phyloP scores from a whole-genome alignment of 1,140 invertebrate genomes.

The Batillaria attramentaria region DNA sequence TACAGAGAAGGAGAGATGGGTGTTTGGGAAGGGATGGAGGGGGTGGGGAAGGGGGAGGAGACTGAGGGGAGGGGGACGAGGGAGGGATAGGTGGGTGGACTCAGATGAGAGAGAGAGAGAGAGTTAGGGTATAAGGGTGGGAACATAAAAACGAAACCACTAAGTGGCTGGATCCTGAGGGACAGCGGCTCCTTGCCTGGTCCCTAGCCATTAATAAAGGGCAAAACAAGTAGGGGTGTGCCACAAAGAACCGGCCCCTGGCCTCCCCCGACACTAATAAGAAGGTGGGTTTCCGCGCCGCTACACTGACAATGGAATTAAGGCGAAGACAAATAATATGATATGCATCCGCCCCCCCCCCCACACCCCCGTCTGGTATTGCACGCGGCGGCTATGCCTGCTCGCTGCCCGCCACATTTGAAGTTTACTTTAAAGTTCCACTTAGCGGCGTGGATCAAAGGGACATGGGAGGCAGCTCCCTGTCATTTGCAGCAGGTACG shows the following conservation, averaged over 20 bases:
- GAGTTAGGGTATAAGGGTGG: too few species aligned
- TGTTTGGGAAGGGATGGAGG: too few species aligned
- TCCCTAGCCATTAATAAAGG: not conserved
- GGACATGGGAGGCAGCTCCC: not conserved
- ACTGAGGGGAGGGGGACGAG: too few species aligned
- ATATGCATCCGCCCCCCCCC: not conserved
- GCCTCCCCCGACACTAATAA: not conserved
- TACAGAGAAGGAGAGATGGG: too few species aligned
- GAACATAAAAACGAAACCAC: too few species aligned
- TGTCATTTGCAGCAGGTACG: slow-evolving; percentile 4
- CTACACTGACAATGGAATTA: not conserved
- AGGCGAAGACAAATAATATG: not conserved
- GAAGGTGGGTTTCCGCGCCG: too few species aligned
- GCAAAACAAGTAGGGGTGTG: not conserved
- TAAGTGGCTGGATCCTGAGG: too few species aligned
- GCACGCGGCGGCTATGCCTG: not conserved
- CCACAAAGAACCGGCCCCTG: not conserved
- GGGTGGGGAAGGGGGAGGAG: too few species aligned
- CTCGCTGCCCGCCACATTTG: not conserved
- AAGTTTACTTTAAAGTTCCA: not conserved
- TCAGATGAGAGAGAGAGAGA: too few species aligned
- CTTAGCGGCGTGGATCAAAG: slow-evolving; percentile 5
- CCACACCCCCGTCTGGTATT: not conserved
- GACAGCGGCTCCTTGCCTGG: not conserved
- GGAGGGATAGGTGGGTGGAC: too few species aligned